These are phyloP conservation scores for Malthinus flaveolus DNA, from an alignment of 2,888 invertebrate species.

Conservation along the genomic window DNA sequence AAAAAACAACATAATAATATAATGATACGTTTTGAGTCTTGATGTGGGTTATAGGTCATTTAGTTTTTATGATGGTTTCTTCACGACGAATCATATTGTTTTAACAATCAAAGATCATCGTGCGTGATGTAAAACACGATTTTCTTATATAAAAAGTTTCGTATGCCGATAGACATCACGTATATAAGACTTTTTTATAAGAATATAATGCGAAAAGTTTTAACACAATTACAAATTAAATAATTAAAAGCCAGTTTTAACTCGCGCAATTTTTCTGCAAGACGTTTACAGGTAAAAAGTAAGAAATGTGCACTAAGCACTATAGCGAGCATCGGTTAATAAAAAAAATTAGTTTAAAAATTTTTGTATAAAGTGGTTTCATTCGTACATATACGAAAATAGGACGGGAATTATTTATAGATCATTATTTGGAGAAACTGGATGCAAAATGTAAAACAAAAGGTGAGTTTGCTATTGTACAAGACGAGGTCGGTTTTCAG, in stretches of 20 bases:
- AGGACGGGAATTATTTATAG: constrained; percentile 2
- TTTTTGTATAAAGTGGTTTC: no score
- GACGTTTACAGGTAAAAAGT: no score
- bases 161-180: constrained; percentile 5
- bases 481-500: constrained; percentile 25
- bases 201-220: no score
- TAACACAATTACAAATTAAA: no score
- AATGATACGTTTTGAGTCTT: background rate
- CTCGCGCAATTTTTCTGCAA: no score
- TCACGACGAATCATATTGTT: background rate
- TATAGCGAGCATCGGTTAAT: no score
- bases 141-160: constrained; percentile 3
- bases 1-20: background rate
- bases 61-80: background rate
- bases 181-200: constrained; percentile 2
- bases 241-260: no score
- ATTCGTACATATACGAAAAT: background rate
- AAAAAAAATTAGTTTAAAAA: no score
- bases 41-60: constrained; percentile 3
- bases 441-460: constrained; percentile 15
- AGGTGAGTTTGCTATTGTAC: constrained; percentile 18
- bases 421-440: constrained; percentile 9
- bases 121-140: constrained; percentile 6
- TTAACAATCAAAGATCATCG: constrained; percentile 1
- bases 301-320: no score